Conservation (phyloP, 2,113 vertebrate species). For the Hippocampus guttulatus region DNA sequence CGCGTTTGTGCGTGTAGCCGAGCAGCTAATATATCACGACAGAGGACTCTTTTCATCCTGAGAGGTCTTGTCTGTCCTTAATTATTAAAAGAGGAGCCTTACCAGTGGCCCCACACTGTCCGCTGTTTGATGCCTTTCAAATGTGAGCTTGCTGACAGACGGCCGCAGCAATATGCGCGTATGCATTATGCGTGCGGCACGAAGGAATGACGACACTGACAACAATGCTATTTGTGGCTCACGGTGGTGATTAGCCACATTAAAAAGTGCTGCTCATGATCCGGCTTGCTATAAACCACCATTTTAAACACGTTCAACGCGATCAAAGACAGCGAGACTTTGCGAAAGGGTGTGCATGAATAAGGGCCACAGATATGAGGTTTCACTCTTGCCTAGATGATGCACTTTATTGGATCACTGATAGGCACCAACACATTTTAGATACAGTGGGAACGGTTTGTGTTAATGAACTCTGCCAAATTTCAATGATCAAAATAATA, state of each 20-base stretch:
- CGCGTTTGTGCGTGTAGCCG: slow-evolving; percentile 18
- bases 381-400: slow-evolving; percentile 33
- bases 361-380: slow-evolving; percentile 36
- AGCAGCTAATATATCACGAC: slow-evolving; percentile 81
- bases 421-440: no score
- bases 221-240: slow-evolving; percentile 68
- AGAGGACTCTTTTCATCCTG: slow-evolving; percentile 79
- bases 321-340: slow-evolving; percentile 47
- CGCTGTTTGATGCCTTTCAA: slow-evolving; percentile 81
- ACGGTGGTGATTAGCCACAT: slow-evolving; percentile 39
- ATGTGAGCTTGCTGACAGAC: slow-evolving; percentile 84
- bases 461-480: no score
- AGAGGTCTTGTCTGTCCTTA: slow-evolving; percentile 77
- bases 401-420: slow-evolving; percentile 15
- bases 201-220: slow-evolving; percentile 73
- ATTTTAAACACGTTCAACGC: slow-evolving; percentile 29
- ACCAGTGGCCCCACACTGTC: slow-evolving; percentile 47
- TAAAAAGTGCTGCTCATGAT: slow-evolving; percentile 42
- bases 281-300: slow-evolving; percentile 29
- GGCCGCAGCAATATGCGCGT: slow-evolving; percentile 45
- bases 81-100: slow-evolving; percentile 83
- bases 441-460: no score
- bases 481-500: no score
- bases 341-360: slow-evolving; percentile 13
- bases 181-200: slow-evolving; percentile 47